Percentiles rank a stretch among this genome's conserved stretches.
Conservation (phyloP, 2,113 vertebrate genomes). For the Cettia cetti region DNA sequence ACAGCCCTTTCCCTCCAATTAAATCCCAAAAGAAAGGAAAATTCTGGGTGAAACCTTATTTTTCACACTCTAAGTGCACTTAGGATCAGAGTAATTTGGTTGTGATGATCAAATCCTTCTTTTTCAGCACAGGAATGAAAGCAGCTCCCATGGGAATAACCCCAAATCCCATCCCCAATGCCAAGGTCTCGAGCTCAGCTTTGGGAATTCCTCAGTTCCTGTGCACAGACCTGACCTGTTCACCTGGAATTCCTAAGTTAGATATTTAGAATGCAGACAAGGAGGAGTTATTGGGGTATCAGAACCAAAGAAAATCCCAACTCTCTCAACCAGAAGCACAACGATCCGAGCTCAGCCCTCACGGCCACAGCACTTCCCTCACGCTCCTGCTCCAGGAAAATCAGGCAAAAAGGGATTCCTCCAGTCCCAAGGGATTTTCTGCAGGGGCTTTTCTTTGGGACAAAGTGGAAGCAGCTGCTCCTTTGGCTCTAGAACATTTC, state of each 20-base stretch:
- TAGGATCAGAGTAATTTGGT: accelerated
- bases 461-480: no score
- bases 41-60: accelerated
- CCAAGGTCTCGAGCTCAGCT: not conserved
- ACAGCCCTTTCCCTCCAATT: not conserved
- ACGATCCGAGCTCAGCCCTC: not conserved
- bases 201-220: not conserved
- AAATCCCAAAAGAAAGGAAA: not conserved
- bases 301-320: not conserved
- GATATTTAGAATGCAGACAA: no score
- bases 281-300: not conserved
- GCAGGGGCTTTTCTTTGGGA: not conserved
- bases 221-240: not conserved
- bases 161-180: not conserved
- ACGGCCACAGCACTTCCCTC: accelerated
- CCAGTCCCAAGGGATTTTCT: not conserved
- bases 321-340: not conserved
- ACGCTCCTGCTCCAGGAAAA: not conserved
- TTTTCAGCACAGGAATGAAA: not conserved
- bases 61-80: not conserved
- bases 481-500: no score
- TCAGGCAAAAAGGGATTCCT: not conserved
- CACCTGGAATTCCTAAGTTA: not conserved
- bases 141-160: not conserved
- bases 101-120: not conserved